Percentiles rank a stretch among this genome's conserved stretches.
phyloP scores from a whole-genome alignment of 2,888 invertebrate species.

The Anoplius nigerrimus region DNA sequence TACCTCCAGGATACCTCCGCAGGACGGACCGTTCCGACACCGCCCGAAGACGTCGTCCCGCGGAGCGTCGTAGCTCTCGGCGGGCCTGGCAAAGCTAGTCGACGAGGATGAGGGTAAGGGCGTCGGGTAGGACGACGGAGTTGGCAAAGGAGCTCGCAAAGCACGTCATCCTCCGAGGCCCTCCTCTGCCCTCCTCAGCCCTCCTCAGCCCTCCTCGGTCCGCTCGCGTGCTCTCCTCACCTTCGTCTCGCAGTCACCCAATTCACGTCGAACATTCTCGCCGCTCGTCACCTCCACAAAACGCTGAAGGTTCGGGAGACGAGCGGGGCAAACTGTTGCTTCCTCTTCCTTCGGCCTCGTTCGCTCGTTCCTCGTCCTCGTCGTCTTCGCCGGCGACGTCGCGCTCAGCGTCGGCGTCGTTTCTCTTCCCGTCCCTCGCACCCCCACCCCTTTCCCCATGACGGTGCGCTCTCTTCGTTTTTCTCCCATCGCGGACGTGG shows the following conservation, averaged over 20 bases:
- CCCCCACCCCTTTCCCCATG: constrained; percentile 2
- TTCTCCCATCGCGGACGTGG: constrained; percentile 12
- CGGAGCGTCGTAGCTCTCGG: neutral
- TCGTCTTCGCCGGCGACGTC: neutral
- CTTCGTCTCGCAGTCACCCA: neutral
- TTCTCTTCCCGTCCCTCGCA: neutral
- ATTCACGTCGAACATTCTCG: neutral
- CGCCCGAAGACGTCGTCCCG: neutral
- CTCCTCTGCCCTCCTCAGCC: too few relatives aligned
- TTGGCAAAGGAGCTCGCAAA: too few relatives aligned
- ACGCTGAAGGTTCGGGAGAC: neutral
- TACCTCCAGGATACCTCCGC: too few relatives aligned
- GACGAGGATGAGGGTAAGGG: too few relatives aligned
- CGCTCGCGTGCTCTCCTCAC: neutral
- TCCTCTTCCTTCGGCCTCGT: too few relatives aligned
- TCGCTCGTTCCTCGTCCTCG: neutral
- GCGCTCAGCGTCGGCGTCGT: neutral
- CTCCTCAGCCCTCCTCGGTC: too few relatives aligned
- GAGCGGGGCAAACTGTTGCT: neutral
- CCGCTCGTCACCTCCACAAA: neutral
- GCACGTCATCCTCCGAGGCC: too few relatives aligned
- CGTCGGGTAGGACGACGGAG: too few relatives aligned
- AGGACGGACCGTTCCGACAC: constrained; percentile 15
- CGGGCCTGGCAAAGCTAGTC: too few relatives aligned
- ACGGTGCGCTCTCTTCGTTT: constrained; percentile 1